Evolutionary conservation across 2,797 vertebrate species (phyloP), one percentile per base, ranked within the genome.

Genomic region (Siniperca obscura): DNA sequence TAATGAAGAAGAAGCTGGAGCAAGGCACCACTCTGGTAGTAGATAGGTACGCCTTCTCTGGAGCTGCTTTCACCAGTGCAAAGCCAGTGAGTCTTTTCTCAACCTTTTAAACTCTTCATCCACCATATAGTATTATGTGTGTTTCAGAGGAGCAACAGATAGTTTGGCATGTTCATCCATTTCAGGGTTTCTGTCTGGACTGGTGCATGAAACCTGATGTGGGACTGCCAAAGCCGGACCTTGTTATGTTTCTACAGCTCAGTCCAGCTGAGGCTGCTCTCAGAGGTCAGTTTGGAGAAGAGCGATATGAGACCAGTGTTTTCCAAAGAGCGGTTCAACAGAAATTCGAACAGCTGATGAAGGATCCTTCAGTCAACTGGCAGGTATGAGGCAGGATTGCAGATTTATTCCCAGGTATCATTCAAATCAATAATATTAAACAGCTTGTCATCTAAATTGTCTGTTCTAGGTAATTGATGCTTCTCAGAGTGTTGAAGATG

Each of bases 41-140:
- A 60, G 98, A 99, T 78, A 92, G 98, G 55, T 99, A 99, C 0
- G 98, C 98, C 9, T 99, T 99, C 92, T 99, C 98, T 22, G 98
- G 98, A 36, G 98, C 94, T 2, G 98, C 98, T 70, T 99, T 98
- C 91, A 98, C 97, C 9, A 96, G 97, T 8, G 97, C 97, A 69
- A 99, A 99, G 87, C 96, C 96, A 60, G 98, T 99, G 84, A 96
- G 97, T 94, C 64, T 21, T 22, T 6, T 7, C 7, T 42, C 46
- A 40, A 34, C 56, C 48, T 19, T 27, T 53, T 8, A 61, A 11
- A 13, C 22, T 40, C n/a, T 75, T 50, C 57, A 25, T 59, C 48
- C 21, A 38, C 60, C 83, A 40, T 16, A 52, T 50, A 0, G 16
- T 4, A 0, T 48, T 12, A 2, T 19, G 30, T 1, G 16, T 9